These are phyloP conservation scores for Smittia sp. DNA, from an alignment of 2,888 invertebrate genomes.

Conservation along the genomic window DNA sequence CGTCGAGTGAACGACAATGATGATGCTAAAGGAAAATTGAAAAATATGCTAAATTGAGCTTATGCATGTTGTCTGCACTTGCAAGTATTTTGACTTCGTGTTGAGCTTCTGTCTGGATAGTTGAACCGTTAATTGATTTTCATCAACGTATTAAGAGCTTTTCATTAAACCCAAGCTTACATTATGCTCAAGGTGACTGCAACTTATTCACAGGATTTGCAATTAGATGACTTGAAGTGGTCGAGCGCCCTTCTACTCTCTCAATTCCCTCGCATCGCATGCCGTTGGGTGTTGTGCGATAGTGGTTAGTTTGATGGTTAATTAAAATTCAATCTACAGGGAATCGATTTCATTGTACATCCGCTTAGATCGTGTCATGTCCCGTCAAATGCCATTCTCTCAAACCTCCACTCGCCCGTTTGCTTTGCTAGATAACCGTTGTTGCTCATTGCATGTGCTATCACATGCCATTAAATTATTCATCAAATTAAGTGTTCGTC, in stretches of 20 bases:
- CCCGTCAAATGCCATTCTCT: not conserved
- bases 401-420: not conserved
- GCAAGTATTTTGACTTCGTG: too few species aligned
- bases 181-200: too few species aligned
- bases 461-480: constrained; percentile 7
- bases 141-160: too few species aligned
- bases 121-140: too few species aligned
- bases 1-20: not conserved
- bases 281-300: too few species aligned
- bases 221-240: too few species aligned
- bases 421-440: not conserved
- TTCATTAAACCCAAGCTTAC: too few species aligned
- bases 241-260: too few species aligned
- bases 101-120: too few species aligned
- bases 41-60: constrained; percentile 1
- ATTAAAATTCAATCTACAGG: constrained; percentile 22
- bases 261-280: too few species aligned
- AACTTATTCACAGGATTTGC: too few species aligned
- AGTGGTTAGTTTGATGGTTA: constrained; percentile 1
- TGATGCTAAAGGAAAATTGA: not conserved
- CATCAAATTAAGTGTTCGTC: constrained; percentile 7
- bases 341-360: not conserved
- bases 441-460: not conserved
- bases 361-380: not conserved
- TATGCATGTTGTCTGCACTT: not conserved